Evolutionary conservation across 2,797 vertebrate species (phyloP).

Genomic region (Dipus sagitta): DNA sequence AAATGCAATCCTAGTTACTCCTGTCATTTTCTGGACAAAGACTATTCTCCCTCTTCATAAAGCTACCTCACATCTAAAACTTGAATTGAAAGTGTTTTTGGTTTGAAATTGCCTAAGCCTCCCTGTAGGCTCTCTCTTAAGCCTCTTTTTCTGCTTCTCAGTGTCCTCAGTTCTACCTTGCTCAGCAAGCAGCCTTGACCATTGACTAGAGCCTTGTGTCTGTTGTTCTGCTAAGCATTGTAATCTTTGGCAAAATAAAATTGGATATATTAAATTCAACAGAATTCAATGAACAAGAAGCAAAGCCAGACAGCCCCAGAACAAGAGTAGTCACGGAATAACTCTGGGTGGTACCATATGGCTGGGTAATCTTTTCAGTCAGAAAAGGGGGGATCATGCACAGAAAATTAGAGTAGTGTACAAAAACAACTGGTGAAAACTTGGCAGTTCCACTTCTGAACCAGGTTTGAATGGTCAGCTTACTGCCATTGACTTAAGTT

Average conservation of each 20-base stretch:
- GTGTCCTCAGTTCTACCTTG: background rate
- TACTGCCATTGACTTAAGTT: background rate
- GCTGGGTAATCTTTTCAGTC: background rate
- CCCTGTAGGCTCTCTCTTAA: background rate
- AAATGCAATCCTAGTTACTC: background rate
- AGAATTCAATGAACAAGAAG: background rate
- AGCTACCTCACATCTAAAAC: background rate
- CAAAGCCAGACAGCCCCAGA: background rate
- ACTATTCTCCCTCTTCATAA: background rate
- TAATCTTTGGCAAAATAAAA: constrained; percentile 1
- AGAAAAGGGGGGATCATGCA: background rate
- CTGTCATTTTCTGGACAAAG: background rate
- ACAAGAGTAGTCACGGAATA: background rate
- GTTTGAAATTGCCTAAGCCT: background rate
- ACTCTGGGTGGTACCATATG: background rate
- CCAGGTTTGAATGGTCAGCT: background rate
- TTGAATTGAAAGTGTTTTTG: background rate
- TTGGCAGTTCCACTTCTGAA: background rate
- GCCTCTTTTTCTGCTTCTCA: background rate
- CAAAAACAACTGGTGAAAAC: background rate
- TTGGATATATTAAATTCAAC: background rate
- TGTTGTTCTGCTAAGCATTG: background rate
- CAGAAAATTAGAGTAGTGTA: background rate
- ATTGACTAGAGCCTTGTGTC: background rate
- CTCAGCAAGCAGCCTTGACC: background rate